Percentiles rank a stretch among this genome's conserved stretches.
Conservation (phyloP, 2,888 invertebrate genomes). For the Geophilus truncorum region DNA sequence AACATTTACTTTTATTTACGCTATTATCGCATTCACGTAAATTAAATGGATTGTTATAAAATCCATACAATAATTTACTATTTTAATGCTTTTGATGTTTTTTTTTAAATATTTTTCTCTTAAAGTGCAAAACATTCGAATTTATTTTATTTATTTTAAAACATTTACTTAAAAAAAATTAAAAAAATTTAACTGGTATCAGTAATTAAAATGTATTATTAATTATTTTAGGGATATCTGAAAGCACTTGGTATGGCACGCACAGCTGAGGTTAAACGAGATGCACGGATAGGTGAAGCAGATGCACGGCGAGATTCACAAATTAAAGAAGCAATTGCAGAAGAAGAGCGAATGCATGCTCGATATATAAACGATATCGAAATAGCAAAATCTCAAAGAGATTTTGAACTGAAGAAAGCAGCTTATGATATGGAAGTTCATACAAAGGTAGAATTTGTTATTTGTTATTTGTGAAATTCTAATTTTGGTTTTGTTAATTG, state of each 20-base stretch:
- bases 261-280: slow-evolving; percentile 90
- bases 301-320: slow-evolving; percentile 88
- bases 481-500: slow-evolving; percentile 38
- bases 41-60: too few species aligned
- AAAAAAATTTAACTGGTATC: too few species aligned
- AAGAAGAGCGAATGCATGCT: slow-evolving; percentile 92
- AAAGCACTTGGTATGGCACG: slow-evolving; percentile 91
- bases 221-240: slow-evolving; percentile 68
- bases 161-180: too few species aligned
- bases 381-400: slow-evolving; percentile 92
- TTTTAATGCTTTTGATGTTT: neutral
- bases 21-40: too few species aligned
- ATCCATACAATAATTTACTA: slow-evolving; percentile 14
- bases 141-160: too few species aligned
- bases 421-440: slow-evolving; percentile 96
- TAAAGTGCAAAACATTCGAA: too few species aligned
- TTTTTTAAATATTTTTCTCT: slow-evolving; percentile 36
- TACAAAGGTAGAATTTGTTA: slow-evolving; percentile 65
- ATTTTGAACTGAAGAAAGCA: slow-evolving; percentile 95
- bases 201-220: slow-evolving; percentile 26
- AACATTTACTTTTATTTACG: too few species aligned
- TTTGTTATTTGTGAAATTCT: slow-evolving; percentile 65
- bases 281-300: slow-evolving; percentile 94
- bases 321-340: slow-evolving; percentile 92
- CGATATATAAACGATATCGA: slow-evolving; percentile 90